Evolutionary conservation across 2,888 invertebrate genomes (phyloP).

Genomic region (Neoaliturus tenellus): DNA sequence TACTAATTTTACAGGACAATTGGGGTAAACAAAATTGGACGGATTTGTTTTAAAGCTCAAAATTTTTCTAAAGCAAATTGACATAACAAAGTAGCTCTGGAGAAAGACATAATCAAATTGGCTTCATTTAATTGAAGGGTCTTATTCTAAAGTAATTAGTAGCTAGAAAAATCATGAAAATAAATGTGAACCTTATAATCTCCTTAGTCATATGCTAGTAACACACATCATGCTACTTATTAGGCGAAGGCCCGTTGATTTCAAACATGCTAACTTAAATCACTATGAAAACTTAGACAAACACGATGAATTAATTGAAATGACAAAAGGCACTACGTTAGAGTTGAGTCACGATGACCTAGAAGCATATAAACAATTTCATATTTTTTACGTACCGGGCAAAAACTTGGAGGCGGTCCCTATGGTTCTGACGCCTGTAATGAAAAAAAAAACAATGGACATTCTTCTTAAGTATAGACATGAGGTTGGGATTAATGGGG

Average conservation of each 20-base stretch:
- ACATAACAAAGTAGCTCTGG: neutral
- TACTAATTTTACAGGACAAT: neutral
- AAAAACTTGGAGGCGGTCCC: slow-evolving; percentile 26
- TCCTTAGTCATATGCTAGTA: neutral
- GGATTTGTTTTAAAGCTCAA: neutral
- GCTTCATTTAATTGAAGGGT: neutral
- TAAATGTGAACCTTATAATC: neutral
- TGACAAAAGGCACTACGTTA: neutral
- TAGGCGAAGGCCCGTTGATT: slow-evolving; percentile 31
- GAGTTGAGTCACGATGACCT: neutral
- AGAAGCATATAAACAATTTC: neutral
- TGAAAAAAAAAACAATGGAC: neutral
- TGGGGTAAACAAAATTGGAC: neutral
- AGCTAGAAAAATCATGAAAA: neutral
- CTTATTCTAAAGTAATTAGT: neutral
- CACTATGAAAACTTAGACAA: slow-evolving; percentile 23
- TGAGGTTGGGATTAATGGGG: neutral
- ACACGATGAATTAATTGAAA: slow-evolving; percentile 22
- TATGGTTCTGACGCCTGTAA: neutral
- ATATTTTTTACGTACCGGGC: slow-evolving; percentile 4
- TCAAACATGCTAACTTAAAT: neutral
- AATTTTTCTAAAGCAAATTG: neutral
- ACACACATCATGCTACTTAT: neutral
- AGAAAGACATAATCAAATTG: neutral
- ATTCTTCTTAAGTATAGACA: neutral